A percentile compares a stretch with the other conserved stretches of the same genome.
These are phyloP conservation scores for Mimachlamys varia DNA, from an alignment of 2,888 invertebrate genomes.

Conservation along the genomic window DNA sequence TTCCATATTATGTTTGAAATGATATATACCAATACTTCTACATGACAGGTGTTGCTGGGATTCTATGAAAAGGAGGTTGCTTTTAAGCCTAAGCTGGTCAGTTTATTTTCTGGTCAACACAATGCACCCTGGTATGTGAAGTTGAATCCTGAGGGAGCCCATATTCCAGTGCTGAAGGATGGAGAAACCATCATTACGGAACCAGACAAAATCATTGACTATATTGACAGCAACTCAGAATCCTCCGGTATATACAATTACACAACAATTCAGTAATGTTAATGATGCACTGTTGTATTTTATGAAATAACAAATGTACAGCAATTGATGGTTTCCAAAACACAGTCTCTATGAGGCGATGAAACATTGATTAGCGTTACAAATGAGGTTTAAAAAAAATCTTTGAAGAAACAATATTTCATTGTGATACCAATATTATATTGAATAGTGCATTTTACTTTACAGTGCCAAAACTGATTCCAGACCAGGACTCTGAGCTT, in stretches of 20 bases:
- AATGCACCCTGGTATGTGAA: conserved; percentile 77
- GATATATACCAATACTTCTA: no score
- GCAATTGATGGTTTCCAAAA: neutral
- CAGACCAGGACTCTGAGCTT: conserved; percentile 59
- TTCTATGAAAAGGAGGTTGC: conserved; percentile 72
- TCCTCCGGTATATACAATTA: conserved; percentile 57
- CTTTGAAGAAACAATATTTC: neutral
- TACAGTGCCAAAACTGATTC: conserved; percentile 65
- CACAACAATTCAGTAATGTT: neutral
- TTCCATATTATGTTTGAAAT: no score
- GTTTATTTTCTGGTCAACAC: conserved; percentile 74
- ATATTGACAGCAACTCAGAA: conserved; percentile 63
- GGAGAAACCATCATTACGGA: conserved; percentile 66
- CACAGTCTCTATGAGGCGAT: neutral
- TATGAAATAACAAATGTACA: neutral
- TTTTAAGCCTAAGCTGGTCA: conserved; percentile 72
- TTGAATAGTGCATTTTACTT: neutral
- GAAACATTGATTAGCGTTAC: neutral
- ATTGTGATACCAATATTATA: neutral
- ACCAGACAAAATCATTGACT: conserved; percentile 70
- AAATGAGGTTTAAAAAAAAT: no score
- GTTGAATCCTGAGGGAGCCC: conserved; percentile 73
- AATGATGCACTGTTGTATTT: neutral
- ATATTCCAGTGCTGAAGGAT: conserved; percentile 73
- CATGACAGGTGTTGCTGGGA: conserved; percentile 69